phyloP scores from a whole-genome alignment of 2,888 invertebrate species.

The Patella pellucida region DNA sequence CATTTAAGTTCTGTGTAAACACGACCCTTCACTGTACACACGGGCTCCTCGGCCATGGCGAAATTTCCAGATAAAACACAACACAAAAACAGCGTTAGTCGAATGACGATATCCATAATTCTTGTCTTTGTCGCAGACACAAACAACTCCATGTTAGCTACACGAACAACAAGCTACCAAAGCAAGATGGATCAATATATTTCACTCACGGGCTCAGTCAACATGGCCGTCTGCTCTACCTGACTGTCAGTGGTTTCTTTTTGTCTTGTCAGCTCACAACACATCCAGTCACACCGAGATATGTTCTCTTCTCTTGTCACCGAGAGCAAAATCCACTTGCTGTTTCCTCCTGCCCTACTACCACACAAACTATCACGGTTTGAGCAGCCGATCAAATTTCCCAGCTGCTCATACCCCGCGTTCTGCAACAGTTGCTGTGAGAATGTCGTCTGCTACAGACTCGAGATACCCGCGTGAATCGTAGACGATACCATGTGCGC shows the following conservation, averaged over 20 bases:
- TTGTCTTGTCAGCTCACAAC: constrained; percentile 11
- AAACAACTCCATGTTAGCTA: constrained; percentile 12
- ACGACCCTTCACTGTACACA: constrained; percentile 55
- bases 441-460: background rate
- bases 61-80: constrained; percentile 12
- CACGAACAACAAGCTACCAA: constrained; percentile 5
- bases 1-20: constrained; percentile 54
- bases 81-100: constrained; percentile 5
- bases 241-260: constrained; percentile 1
- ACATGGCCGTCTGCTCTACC: constrained; percentile 8
- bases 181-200: constrained; percentile 9
- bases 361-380: no score
- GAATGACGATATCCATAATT: background rate
- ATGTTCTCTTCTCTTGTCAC: background rate
- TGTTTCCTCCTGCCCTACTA: background rate
- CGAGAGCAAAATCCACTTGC: background rate
- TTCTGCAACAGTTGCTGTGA: background rate
- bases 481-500: constrained; percentile 1
- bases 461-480: constrained; percentile 4
- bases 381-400: constrained; percentile 1
- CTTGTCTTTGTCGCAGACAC: background rate
- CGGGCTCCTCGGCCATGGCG: constrained; percentile 19
- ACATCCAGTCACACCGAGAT: background rate
- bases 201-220: constrained; percentile 11
- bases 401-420: background rate